Evolutionary conservation across 2,113 vertebrate genomes (phyloP), one percentile per base, ranked within the genome.

Genomic region (Cranoglanis bouderius): DNA sequence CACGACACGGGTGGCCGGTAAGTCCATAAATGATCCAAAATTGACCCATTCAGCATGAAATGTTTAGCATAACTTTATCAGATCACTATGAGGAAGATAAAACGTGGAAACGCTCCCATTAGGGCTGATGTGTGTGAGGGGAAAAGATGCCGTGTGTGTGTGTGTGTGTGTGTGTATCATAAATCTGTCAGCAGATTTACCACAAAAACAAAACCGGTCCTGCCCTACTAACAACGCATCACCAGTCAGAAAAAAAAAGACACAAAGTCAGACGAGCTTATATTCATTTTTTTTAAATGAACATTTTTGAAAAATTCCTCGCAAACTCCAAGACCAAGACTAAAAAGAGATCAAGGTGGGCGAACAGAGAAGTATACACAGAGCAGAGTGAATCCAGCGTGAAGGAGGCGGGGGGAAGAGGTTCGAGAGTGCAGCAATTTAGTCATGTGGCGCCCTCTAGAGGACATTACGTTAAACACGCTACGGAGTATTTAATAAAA

Each of bases 371-470:
- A 24, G 14, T 43, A 9, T 2, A 65, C 2, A 81, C 59, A 26
- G 13, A 16, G 46, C 29, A 26, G 40, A 82, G 24, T 3, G 7
- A 75, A 77, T 10, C 13, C 86, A 67, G 78, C 19, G 2, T 63
- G 74, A 77, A 63, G 0, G 49, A 9, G 51, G 51, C 43, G 43
- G 70, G 72, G 21, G 38, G 1, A n/a, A 87, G 46, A 38, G 32
- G 26, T 74, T 70, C 53, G 18, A 74, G 65, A 49, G 38, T 4
- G 40, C 29, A 77, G 40, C 70, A 84, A 84, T n/a, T 88, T 40
- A 40, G 57, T 88, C 55, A 78, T 85, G 82, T 88, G 87, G 87
- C 87, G 84, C 87, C 87, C 87, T 88, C 87, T 88, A 85, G 87
- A 38, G 87, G 87, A 49, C 55, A 51, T 35, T 21, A 10, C 1